phyloP scores from a whole-genome alignment of 2,888 invertebrate genomes.

The Antheraea yamamai region DNA sequence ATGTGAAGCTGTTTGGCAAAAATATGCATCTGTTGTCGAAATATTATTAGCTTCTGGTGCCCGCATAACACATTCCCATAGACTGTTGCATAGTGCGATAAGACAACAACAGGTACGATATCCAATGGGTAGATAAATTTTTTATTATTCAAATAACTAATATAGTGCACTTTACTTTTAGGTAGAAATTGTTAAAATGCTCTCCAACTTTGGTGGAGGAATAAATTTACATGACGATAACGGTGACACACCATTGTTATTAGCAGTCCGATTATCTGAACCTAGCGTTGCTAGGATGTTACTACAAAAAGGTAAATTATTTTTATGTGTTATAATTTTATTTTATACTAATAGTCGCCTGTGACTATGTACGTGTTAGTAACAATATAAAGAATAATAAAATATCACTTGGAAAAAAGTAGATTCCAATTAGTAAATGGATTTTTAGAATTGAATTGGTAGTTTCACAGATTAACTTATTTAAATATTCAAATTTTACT shows the following conservation, averaged over 20 bases:
- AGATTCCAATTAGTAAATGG: neutral
- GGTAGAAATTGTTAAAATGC: slow-evolving; percentile 80
- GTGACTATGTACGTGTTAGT: neutral
- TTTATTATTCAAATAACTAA: neutral
- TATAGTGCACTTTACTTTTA: slow-evolving; percentile 35
- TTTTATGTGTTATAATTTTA: neutral
- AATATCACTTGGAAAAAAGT: too few species aligned
- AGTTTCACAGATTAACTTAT: neutral
- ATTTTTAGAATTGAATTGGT: neutral
- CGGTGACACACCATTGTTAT: slow-evolving; percentile 86
- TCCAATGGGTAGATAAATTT: slow-evolving; percentile 9
- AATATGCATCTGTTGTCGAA: slow-evolving; percentile 81
- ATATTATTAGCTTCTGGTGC: slow-evolving; percentile 85
- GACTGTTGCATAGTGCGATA: slow-evolving; percentile 86
- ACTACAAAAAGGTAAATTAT: slow-evolving; percentile 76
- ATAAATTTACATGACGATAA: slow-evolving; percentile 84
- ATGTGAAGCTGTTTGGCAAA: slow-evolving; percentile 86
- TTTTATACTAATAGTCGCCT: neutral
- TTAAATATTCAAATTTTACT: too few species aligned
- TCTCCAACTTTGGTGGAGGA: slow-evolving; percentile 80
- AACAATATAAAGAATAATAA: too few species aligned
- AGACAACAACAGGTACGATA: slow-evolving; percentile 77
- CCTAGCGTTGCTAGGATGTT: slow-evolving; percentile 77
- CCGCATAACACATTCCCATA: slow-evolving; percentile 86
- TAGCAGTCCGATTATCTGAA: slow-evolving; percentile 79